Evolutionary conservation across 2,113 vertebrate species (phyloP).

Genomic region (Pica pica): DNA sequence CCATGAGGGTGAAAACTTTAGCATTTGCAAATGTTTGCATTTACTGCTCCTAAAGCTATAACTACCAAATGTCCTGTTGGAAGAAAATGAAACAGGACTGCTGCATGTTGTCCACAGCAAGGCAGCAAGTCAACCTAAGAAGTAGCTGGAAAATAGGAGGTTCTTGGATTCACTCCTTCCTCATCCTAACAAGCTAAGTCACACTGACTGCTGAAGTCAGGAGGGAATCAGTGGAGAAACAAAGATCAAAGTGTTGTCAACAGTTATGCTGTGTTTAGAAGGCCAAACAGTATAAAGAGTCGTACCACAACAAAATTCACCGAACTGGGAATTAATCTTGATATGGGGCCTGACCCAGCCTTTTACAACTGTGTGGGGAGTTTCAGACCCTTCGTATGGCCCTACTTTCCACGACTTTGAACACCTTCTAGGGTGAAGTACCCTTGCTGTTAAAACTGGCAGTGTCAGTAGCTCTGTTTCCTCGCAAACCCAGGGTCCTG

Average conservation of each 20-base stretch:
- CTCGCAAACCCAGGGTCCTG: not conserved
- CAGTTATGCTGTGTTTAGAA: not conserved
- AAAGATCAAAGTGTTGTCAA: not conserved
- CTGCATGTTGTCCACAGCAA: not conserved
- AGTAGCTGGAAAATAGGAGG: not conserved
- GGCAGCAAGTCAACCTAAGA: not conserved
- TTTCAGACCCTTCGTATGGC: not conserved
- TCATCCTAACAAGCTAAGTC: not conserved
- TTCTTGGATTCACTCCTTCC: not conserved
- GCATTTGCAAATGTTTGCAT: not conserved
- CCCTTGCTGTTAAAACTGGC: not conserved
- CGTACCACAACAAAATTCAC: not conserved
- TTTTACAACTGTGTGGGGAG: not conserved
- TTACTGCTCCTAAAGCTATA: not conserved
- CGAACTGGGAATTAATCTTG: not conserved
- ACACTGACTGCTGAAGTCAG: not conserved
- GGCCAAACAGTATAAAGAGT: not conserved
- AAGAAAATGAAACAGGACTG: not conserved
- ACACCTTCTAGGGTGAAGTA: not conserved
- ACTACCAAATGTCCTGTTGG: not conserved
- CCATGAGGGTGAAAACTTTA: not conserved
- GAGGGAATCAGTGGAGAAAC: not conserved
- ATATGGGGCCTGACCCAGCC: not conserved
- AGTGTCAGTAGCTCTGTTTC: not conserved
- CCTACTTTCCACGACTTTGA: not conserved